A percentile compares a stretch with the other conserved stretches of the same genome.
These are phyloP conservation scores for Sus scrofa DNA, from an alignment of 2,113 vertebrate species.

Conservation along the genomic window DNA sequence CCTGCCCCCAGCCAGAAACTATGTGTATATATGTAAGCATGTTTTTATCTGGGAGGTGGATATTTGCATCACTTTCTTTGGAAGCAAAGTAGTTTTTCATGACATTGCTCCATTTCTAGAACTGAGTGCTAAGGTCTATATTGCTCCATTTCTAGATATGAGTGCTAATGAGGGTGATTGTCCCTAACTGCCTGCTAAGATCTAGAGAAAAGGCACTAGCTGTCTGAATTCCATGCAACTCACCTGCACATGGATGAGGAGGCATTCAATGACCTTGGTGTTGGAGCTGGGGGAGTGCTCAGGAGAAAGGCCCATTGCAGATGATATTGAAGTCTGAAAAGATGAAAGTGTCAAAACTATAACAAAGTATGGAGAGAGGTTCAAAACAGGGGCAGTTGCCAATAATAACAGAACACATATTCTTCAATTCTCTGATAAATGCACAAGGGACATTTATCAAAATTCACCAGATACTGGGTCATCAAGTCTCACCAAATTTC, in stretches of 20 bases:
- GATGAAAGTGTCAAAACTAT: neutral
- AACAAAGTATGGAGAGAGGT: neutral
- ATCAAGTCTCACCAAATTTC: slow-evolving; percentile 39
- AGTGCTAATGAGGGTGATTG: neutral
- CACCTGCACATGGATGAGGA: neutral
- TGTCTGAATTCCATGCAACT: neutral
- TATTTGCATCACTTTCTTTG: neutral
- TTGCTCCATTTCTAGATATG: neutral
- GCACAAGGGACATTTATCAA: neutral
- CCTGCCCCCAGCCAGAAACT: slow-evolving; percentile 1
- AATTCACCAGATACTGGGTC: neutral
- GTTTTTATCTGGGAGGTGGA: neutral
- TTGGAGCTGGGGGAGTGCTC: neutral
- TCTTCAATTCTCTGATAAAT: neutral
- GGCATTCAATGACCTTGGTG: neutral
- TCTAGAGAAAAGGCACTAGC: neutral
- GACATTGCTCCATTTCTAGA: neutral
- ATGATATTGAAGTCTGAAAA: neutral
- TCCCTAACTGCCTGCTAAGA: neutral
- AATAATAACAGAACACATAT: neutral
- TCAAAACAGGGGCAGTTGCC: neutral
- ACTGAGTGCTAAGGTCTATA: neutral
- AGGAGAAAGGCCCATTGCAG: neutral
- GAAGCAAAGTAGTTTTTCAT: neutral
- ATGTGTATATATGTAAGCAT: neutral